phyloP scores from a whole-genome alignment of 2,888 invertebrate genomes.

The Drosophila dives region DNA sequence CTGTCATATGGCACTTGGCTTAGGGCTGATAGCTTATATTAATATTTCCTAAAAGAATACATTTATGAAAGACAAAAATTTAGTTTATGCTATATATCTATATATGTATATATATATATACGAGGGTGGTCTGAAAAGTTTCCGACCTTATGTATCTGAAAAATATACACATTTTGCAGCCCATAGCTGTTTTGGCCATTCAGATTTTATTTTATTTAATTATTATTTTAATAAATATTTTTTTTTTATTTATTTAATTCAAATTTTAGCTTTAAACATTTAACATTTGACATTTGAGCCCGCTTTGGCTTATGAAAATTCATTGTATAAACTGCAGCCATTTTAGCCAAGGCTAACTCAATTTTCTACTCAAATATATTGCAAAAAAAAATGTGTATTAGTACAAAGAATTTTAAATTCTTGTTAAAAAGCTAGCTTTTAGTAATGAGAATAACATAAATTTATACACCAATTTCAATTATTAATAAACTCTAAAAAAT shows the following conservation, averaged over 20 bases:
- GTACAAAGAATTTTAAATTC: background rate
- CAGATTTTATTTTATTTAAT: too few relatives aligned
- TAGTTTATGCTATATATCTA: too few relatives aligned
- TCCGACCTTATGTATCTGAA: too few relatives aligned
- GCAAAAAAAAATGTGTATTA: background rate
- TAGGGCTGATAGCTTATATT: background rate
- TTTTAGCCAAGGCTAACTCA: background rate
- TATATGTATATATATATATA: too few relatives aligned
- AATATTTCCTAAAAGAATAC: background rate
- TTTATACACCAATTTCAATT: background rate
- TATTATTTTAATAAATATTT: too few relatives aligned
- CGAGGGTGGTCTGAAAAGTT: too few relatives aligned
- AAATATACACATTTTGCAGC: background rate
- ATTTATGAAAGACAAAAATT: background rate
- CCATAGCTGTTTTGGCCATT: too few relatives aligned
- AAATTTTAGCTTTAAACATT: background rate
- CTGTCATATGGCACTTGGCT: background rate
- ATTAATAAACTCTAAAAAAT: background rate
- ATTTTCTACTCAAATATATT: background rate
- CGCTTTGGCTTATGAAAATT: too few relatives aligned
- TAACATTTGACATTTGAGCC: background rate
- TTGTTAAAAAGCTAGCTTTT: background rate
- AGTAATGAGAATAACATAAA: background rate
- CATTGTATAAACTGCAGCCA: background rate
- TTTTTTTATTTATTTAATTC: too few relatives aligned